phyloP scores from a whole-genome alignment of 2,888 invertebrate species.

The Morpho deidamia region DNA sequence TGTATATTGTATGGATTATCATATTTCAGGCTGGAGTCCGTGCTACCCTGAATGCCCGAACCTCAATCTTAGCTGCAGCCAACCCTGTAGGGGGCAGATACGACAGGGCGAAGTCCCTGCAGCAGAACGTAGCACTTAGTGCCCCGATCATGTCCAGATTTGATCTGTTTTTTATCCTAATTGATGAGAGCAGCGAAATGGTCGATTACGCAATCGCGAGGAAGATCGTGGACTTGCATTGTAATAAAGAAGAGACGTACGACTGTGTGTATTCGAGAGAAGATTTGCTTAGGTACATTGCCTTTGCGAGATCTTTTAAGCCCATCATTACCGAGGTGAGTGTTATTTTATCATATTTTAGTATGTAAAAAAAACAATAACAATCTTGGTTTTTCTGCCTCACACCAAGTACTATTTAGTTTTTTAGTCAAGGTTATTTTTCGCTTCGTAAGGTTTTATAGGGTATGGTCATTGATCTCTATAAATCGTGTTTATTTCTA shows the following conservation, averaged over 20 bases:
- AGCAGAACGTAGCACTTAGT: conserved; percentile 94
- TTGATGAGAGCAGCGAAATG: conserved; percentile 93
- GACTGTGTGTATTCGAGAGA: conserved; percentile 91
- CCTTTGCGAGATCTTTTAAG: conserved; percentile 97
- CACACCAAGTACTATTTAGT: no score
- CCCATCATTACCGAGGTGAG: conserved; percentile 88
- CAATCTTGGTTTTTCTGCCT: no score
- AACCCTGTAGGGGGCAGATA: conserved; percentile 99
- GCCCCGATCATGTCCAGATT: conserved; percentile 99
- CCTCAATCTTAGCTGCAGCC: conserved; percentile 98
- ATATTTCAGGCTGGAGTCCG: conserved; percentile 90
- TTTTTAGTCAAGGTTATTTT: no score
- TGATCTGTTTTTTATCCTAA: conserved; percentile 98
- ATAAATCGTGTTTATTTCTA: no score
- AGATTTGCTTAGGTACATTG: conserved; percentile 96
- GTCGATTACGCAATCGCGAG: conserved; percentile 98
- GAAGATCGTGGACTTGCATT: conserved; percentile 96
- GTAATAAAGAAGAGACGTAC: conserved; percentile 87
- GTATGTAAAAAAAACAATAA: no score
- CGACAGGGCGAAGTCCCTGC: conserved; percentile 94
- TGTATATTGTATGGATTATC: no score
- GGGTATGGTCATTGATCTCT: no score
- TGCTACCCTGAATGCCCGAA: conserved; percentile 97
- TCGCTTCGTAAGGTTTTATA: no score
- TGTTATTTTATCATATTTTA: not conserved